These are phyloP conservation scores for Plecturocebus donacophilus DNA, from an alignment of 2,113 vertebrate genomes.

Conservation along the genomic window DNA sequence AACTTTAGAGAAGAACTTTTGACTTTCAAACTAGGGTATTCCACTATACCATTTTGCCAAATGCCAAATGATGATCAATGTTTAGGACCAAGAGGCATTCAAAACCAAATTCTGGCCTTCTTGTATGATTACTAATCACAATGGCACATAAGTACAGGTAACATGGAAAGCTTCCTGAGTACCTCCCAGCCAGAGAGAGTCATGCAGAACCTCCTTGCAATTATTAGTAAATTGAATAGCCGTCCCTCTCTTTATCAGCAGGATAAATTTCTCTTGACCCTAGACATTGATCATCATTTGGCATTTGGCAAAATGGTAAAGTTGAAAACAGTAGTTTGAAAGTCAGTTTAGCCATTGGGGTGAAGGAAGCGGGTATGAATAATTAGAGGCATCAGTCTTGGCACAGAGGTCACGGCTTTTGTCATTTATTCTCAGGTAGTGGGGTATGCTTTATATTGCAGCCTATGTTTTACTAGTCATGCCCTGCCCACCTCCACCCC, in stretches of 20 bases:
- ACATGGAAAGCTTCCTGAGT: not conserved
- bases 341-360: not conserved
- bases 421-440: not conserved
- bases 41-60: not conserved
- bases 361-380: not conserved
- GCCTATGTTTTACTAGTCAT: not conserved
- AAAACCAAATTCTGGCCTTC: not conserved
- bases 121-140: not conserved
- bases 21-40: not conserved
- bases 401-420: not conserved
- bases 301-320: not conserved
- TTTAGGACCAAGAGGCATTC: not conserved
- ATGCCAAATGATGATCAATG: not conserved
- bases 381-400: not conserved
- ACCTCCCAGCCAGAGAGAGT: not conserved
- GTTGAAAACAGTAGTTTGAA: not conserved
- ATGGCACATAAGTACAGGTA: not conserved
- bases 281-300: not conserved
- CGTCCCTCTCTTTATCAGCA: not conserved
- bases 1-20: not conserved
- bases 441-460: not conserved
- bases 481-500: not conserved
- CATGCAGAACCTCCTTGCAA: not conserved
- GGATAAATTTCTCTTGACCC: not conserved
- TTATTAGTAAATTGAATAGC: not conserved